Conservation (phyloP, 2,797 vertebrate genomes). For the Sebastes hubbsi region DNA sequence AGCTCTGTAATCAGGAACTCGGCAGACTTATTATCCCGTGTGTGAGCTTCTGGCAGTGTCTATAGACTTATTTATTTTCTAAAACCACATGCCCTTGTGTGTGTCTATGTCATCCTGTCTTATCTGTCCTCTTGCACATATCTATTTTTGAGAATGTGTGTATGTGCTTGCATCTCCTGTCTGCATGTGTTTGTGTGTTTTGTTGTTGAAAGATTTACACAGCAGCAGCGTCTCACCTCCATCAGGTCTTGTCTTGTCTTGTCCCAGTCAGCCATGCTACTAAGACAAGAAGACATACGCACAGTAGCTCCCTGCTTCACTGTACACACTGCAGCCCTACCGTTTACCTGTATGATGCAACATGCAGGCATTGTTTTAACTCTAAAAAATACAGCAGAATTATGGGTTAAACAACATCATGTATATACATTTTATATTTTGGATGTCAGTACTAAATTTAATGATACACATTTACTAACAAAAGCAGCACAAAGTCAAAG, state of each 20-base stretch:
- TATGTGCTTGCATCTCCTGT: neutral
- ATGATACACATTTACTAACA: accelerated
- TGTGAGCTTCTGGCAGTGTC: slow-evolving; percentile 20
- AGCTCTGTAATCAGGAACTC: slow-evolving; percentile 57
- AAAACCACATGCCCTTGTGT: neutral
- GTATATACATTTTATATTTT: neutral
- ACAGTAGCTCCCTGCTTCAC: slow-evolving; percentile 16
- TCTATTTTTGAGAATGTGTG: slow-evolving; percentile 13
- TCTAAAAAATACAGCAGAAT: neutral
- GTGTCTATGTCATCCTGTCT: neutral
- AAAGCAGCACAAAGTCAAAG: neutral
- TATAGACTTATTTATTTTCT: slow-evolving; percentile 22
- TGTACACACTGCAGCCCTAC: neutral
- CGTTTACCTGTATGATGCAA: neutral
- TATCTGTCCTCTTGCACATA: neutral
- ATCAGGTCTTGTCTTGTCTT: slow-evolving; percentile 64
- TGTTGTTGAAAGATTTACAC: slow-evolving; percentile 75
- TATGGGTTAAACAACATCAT: neutral
- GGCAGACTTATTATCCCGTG: slow-evolving; percentile 50
- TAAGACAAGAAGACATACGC: slow-evolving; percentile 35
- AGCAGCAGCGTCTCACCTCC: slow-evolving; percentile 57
- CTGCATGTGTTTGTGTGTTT: slow-evolving; percentile 12
- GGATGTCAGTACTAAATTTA: neutral
- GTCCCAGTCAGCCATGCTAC: slow-evolving; percentile 40
- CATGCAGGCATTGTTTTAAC: neutral